Base-by-base conservation (phyloP, 1,140 invertebrate species). In the Drosophila pachea region DNA sequence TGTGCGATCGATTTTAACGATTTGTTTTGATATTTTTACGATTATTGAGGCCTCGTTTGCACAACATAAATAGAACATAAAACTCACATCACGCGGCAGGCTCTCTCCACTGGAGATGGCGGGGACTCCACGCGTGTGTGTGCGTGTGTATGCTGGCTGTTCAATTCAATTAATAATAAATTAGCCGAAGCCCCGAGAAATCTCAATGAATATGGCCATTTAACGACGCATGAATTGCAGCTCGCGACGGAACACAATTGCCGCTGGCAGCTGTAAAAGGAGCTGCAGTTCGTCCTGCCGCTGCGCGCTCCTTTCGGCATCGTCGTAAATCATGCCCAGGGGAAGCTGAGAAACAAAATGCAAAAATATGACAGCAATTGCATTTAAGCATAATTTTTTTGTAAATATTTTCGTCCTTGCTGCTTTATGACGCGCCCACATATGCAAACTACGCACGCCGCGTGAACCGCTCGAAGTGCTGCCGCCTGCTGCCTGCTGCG, bases 21-120 rank as follows among this genome's bases (percentile, higher is more conserved):
- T 89, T 89, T 89, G 88, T 89, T 89, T 86, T 89, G 88, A 89
- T 89, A 89, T 89, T 86, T 89, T 89, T 89, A 89, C 86, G 88
- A 89, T 89, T 89, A 89, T 22, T 89, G 86, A 76, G 81, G 87
- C 75, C 73, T 89, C 88, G 87, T 89, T 89, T 89, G 86, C 87
- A 89, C 84, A 81, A 89, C 87, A 89, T 89, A 89, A 89, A 89
- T 88, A 78, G 84, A 76, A 89, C 88, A 89, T 88, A 88, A 89
- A 89, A 89, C 72, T 72, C 73, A 50, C 83, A 79, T 76, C 75
- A 76, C 52, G 61, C 68, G 64, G 38, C 71, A 68, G 73, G 63
- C n/a, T 16, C 7, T 38, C 36, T n/a, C 9, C 35, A 53, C 38
- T 16, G 29, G 38, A 58, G 42, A 8, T 43, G 22, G 22, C 35